These are phyloP conservation scores for Antheraea mylitta DNA, from an alignment of 1,140 invertebrate genomes.

Conservation along the genomic window DNA sequence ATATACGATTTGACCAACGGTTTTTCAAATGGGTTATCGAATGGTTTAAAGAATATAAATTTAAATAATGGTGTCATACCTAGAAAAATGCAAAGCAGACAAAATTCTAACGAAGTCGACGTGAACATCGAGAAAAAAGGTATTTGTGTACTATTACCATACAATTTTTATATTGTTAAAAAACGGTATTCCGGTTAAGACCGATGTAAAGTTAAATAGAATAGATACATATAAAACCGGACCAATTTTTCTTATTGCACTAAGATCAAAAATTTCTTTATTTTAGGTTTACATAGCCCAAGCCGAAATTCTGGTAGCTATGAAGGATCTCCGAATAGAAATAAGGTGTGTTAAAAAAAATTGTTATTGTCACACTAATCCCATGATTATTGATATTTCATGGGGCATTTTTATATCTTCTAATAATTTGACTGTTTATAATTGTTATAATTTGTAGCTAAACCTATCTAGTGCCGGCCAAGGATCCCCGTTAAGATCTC, in stretches of 20 bases:
- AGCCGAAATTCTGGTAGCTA: slow-evolving; percentile 60
- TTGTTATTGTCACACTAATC: slow-evolving; percentile 9
- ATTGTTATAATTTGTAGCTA: slow-evolving; percentile 38
- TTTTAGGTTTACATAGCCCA: slow-evolving; percentile 61
- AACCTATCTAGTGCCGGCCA: slow-evolving; percentile 77
- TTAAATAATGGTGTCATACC: slow-evolving; percentile 64
- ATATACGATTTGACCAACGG: slow-evolving; percentile 30
- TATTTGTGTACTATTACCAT: slow-evolving; percentile 17
- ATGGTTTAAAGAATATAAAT: slow-evolving; percentile 68
- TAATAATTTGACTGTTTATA: no score
- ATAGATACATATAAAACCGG: no score
- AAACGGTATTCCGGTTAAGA: no score
- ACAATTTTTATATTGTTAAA: no score
- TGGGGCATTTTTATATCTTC: no score
- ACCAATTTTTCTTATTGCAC: not conserved
- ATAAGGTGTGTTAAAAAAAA: slow-evolving; percentile 48
- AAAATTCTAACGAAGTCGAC: slow-evolving; percentile 59
- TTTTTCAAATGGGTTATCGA: slow-evolving; percentile 64
- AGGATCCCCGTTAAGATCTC: slow-evolving; percentile 82
- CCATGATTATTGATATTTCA: not conserved
- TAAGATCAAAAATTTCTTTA: not conserved
- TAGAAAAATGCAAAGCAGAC: slow-evolving; percentile 59
- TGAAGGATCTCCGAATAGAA: slow-evolving; percentile 70
- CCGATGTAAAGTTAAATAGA: no score
- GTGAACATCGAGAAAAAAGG: slow-evolving; percentile 66